phyloP scores from a whole-genome alignment of 2,797 vertebrate genomes.

The Paedocypris micromegethes region DNA sequence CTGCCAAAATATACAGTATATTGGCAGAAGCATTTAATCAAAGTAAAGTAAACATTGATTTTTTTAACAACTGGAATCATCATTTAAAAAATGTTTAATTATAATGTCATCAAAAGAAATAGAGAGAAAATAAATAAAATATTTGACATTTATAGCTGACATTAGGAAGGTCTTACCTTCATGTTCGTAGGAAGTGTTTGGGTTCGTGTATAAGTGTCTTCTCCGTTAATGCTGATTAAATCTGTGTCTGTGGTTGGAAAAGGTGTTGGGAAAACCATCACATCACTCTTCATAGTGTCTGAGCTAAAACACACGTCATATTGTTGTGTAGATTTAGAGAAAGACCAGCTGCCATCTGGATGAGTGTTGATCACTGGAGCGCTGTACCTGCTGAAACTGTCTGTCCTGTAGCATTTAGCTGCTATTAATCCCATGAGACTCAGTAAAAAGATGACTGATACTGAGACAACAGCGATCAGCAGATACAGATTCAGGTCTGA shows the following conservation, averaged over 20 bases:
- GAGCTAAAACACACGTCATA: slow-evolving; percentile 45
- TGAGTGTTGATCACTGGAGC: slow-evolving; percentile 48
- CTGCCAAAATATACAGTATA: too few species aligned
- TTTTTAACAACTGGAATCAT: too few species aligned
- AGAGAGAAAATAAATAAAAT: too few species aligned
- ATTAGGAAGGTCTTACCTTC: slow-evolving; percentile 23
- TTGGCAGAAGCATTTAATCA: too few species aligned
- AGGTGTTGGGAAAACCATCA: slow-evolving; percentile 32
- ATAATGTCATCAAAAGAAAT: too few species aligned
- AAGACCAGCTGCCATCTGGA: slow-evolving; percentile 49
- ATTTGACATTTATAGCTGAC: too few species aligned
- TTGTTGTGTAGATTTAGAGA: slow-evolving; percentile 43
- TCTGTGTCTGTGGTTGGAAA: slow-evolving; percentile 35
- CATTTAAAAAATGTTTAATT: too few species aligned
- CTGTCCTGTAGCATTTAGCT: slow-evolving; percentile 46
- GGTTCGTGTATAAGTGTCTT: slow-evolving; percentile 41
- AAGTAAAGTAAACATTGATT: too few species aligned
- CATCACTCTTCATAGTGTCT: slow-evolving; percentile 39
- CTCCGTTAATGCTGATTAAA: slow-evolving; percentile 33
- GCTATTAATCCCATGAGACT: slow-evolving; percentile 45
- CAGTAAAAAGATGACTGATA: slow-evolving; percentile 47
- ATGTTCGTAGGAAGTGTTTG: slow-evolving; percentile 46
- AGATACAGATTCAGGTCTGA: slow-evolving; percentile 38
- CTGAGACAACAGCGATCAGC: slow-evolving; percentile 44
- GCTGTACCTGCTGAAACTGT: slow-evolving; percentile 41